Conservation (phyloP, 2,113 vertebrate genomes). For the Heptranchias perlo region DNA sequence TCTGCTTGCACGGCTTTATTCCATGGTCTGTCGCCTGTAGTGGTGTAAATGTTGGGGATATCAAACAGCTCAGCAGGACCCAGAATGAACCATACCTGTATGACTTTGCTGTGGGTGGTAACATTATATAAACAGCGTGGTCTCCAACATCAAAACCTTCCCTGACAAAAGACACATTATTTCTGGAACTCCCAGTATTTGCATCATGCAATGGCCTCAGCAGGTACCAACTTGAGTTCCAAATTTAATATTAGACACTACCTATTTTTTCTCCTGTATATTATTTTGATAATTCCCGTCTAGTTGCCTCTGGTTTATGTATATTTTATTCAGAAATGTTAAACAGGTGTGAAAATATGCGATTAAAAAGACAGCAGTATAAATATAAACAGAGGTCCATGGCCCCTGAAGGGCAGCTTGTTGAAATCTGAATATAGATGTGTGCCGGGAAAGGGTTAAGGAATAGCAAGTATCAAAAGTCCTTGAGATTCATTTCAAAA, state of each 20-base stretch:
- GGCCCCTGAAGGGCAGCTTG: not conserved
- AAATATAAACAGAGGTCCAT: too few species aligned
- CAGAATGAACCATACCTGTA: not conserved
- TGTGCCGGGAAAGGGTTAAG: not conserved
- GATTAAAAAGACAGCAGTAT: not conserved
- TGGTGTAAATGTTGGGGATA: not conserved
- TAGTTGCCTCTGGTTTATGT: not conserved
- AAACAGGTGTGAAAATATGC: constrained; percentile 7
- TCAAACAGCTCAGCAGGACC: too few species aligned
- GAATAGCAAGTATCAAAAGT: not conserved
- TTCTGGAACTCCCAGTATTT: not conserved
- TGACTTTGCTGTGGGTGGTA: not conserved
- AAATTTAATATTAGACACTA: not conserved
- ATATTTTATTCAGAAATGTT: not conserved
- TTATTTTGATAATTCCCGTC: not conserved
- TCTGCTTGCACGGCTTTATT: not conserved
- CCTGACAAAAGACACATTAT: not conserved
- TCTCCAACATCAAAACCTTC: not conserved
- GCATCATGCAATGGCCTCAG: not conserved
- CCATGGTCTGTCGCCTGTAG: not conserved
- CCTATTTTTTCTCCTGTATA: not conserved
- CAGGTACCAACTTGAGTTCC: not conserved
- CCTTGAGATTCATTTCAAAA: not conserved
- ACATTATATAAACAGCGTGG: not conserved
- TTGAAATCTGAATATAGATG: constrained; percentile 7